Percentiles rank a stretch among this genome's conserved stretches.
phyloP scores from a whole-genome alignment of 2,113 vertebrate species.

The Myiozetetes cayanensis region DNA sequence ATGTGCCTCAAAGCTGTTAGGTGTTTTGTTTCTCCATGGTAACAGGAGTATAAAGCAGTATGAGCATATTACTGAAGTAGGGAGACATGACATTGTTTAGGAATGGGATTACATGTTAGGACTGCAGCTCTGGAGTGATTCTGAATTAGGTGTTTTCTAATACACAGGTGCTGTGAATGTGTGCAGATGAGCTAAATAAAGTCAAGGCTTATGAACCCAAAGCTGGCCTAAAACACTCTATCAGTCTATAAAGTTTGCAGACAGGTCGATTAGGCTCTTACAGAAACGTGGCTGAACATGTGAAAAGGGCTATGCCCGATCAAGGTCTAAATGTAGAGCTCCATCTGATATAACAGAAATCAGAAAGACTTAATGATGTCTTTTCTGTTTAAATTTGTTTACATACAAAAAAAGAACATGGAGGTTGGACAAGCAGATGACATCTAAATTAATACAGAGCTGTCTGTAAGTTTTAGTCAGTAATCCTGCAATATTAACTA shows the following conservation, averaged over 20 bases:
- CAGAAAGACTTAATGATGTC: neutral
- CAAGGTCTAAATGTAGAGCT: neutral
- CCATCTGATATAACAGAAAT: neutral
- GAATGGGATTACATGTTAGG: neutral
- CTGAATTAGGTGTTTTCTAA: neutral
- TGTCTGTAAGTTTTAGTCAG: neutral
- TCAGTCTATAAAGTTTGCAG: neutral
- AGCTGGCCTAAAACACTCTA: neutral
- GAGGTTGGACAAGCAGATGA: neutral
- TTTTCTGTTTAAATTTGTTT: neutral
- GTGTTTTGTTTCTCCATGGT: conserved; percentile 55
- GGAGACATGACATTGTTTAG: neutral
- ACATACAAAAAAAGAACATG: neutral
- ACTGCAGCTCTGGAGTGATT: neutral
- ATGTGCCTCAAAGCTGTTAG: neutral
- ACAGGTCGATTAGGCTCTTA: neutral
- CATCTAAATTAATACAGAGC: neutral
- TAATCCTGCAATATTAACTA: neutral
- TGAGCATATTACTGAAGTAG: neutral
- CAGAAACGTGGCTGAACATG: neutral
- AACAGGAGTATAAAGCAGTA: conserved; percentile 7
- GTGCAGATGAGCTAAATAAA: neutral
- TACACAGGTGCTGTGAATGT: neutral
- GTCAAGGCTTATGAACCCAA: neutral
- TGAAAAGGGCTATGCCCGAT: neutral